Conservation (phyloP, 2,113 vertebrate species). For the Dromas ardeola region DNA sequence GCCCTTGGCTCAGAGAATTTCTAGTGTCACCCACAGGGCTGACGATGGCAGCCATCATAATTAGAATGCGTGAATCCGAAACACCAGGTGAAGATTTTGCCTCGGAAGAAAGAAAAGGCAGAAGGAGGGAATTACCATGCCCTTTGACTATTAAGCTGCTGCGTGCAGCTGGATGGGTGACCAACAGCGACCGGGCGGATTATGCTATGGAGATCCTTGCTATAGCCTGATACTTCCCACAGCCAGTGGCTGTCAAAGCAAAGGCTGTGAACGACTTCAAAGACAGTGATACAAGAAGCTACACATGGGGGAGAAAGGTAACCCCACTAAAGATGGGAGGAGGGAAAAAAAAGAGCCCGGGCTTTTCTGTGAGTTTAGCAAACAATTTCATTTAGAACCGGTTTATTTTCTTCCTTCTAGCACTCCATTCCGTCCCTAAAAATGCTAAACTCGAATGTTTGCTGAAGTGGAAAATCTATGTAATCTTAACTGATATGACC, state of each 20-base stretch:
- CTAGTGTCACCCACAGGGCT: conserved; percentile 79
- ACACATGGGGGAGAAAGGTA: conserved; percentile 54
- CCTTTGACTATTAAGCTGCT: conserved; percentile 79
- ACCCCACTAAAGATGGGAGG: background rate
- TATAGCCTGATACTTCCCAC: conserved; percentile 63
- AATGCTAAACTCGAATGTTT: conserved; percentile 35
- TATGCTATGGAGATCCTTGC: conserved; percentile 49
- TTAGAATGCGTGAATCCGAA: conserved; percentile 81
- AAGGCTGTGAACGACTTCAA: conserved; percentile 58
- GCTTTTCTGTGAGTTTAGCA: conserved; percentile 25
- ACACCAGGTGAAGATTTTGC: conserved; percentile 82
- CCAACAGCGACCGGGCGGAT: conserved; percentile 65
- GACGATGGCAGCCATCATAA: conserved; percentile 81
- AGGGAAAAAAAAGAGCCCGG: background rate
- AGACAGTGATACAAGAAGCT: conserved; percentile 56
- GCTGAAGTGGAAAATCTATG: conserved; percentile 53
- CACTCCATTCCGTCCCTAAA: background rate
- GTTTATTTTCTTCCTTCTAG: conserved; percentile 33
- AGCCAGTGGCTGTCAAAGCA: conserved; percentile 63
- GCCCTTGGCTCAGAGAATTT: conserved; percentile 72
- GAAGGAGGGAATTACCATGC: conserved; percentile 81
- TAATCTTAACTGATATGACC: conserved; percentile 73
- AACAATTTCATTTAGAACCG: background rate
- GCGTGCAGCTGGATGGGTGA: conserved; percentile 75
- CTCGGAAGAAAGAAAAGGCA: conserved; percentile 77